Conservation (phyloP, 2,797 vertebrate species). For the Myiotriccus ornatus region DNA sequence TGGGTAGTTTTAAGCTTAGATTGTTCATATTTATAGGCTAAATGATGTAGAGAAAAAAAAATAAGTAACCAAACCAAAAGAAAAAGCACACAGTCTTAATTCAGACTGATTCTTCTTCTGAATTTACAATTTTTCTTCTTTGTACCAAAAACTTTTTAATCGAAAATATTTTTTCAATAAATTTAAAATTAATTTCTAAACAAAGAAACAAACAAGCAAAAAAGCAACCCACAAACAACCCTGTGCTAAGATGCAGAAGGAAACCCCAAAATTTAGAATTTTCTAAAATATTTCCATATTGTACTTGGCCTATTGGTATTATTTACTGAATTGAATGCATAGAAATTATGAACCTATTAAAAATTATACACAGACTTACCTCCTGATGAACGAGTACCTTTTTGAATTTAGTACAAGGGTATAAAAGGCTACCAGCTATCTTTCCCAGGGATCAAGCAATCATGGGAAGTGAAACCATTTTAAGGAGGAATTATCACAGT, state of each 20-base stretch:
- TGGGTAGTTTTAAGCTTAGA: not conserved
- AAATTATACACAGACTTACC: not conserved
- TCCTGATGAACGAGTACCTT: not conserved
- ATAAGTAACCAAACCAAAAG: not conserved
- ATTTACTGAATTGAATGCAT: not conserved
- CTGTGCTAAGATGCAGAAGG: not conserved
- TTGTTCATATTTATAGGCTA: not conserved
- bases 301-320: not conserved
- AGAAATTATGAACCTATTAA: not conserved
- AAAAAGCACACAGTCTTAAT: not conserved
- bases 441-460: not conserved
- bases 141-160: not conserved
- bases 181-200: not conserved
- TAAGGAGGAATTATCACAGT: not conserved
- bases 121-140: not conserved
- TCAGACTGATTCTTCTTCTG: not conserved
- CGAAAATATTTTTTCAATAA: not conserved
- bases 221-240: rapidly evolving
- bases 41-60: not conserved
- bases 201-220: not conserved
- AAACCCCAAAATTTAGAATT: not conserved
- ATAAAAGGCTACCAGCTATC: not conserved
- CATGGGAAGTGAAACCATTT: not conserved
- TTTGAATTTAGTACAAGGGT: not conserved
- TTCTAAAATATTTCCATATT: not conserved